A percentile compares a stretch with the other conserved stretches of the same genome.
phyloP scores from a whole-genome alignment of 2,797 vertebrate species.

The Pipistrellus pygmaeus region DNA sequence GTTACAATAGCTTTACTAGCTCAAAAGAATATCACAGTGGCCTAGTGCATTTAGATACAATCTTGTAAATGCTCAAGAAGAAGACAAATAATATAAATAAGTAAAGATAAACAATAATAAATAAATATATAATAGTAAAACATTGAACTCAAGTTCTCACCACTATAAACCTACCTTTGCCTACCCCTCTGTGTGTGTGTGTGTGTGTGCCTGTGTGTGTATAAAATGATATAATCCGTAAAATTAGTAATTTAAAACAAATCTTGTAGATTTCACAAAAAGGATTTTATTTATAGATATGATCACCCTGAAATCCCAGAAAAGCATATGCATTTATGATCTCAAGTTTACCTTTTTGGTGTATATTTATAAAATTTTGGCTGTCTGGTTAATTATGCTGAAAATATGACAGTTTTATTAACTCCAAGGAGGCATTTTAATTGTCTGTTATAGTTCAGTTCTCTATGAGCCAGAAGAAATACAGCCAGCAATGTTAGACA shows the following conservation, averaged over 20 bases:
- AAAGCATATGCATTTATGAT: slow-evolving; percentile 14
- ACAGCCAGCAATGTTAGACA: not conserved
- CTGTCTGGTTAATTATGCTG: not conserved
- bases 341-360: not conserved
- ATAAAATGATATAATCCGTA: not conserved
- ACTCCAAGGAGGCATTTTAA: not conserved
- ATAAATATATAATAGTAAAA: too few relatives aligned
- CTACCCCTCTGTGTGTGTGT: too few relatives aligned
- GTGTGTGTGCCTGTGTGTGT: too few relatives aligned
- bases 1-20: too few relatives aligned
- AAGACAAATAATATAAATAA: too few relatives aligned
- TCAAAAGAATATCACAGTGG: too few relatives aligned
- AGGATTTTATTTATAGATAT: not conserved
- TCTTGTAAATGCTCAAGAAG: too few relatives aligned
- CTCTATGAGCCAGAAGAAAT: slow-evolving; percentile 18
- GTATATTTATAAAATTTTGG: slow-evolving; percentile 1
- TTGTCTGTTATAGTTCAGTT: not conserved
- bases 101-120: too few relatives aligned
- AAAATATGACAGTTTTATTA: slow-evolving; percentile 29
- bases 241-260: not conserved
- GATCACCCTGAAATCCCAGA: not conserved
- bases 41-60: too few relatives aligned
- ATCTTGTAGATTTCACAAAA: not conserved
- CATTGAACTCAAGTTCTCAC: too few relatives aligned
- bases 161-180: too few relatives aligned